These are phyloP conservation scores for Lampris megalopsis DNA, from an alignment of 2,113 vertebrate species.

Conservation along the genomic window DNA sequence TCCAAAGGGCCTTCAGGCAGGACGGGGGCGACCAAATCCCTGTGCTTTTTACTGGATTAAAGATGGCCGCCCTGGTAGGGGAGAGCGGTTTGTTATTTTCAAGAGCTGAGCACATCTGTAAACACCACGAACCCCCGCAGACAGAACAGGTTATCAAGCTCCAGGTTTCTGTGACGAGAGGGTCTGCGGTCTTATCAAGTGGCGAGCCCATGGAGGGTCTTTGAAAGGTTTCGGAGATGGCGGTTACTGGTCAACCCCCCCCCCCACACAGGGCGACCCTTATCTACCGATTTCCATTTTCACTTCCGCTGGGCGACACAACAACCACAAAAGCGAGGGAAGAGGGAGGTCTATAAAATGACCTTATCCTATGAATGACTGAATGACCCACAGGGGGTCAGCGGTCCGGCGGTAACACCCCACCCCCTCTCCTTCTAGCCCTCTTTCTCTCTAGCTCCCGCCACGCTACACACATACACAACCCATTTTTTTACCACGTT, in stretches of 20 bases:
- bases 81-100: conserved; percentile 48
- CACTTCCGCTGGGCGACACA: conserved; percentile 51
- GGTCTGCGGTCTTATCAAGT: neutral
- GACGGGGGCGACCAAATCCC: conserved; percentile 75
- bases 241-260: neutral
- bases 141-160: conserved; percentile 42
- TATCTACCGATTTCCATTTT: conserved; percentile 59
- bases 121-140: conserved; percentile 61
- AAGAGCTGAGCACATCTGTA: conserved; percentile 74
- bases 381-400: conserved; percentile 74
- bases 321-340: conserved; percentile 42
- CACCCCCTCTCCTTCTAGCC: conserved; percentile 34
- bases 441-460: neutral
- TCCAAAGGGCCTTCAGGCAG: conserved; percentile 77
- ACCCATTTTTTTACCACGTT: neutral
- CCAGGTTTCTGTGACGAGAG: conserved; percentile 17
- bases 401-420: conserved; percentile 44
- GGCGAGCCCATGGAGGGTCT: neutral
- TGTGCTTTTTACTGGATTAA: conserved; percentile 76
- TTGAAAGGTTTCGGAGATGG: neutral
- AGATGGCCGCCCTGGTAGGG: conserved; percentile 61
- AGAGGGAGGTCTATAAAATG: conserved; percentile 68
- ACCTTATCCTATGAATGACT: conserved; percentile 75
- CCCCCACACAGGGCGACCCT: conserved; percentile 11
- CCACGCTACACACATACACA: conserved; percentile 29